These are phyloP conservation scores for Hydropotes inermis DNA, from an alignment of 2,113 vertebrate genomes.

Conservation along the genomic window DNA sequence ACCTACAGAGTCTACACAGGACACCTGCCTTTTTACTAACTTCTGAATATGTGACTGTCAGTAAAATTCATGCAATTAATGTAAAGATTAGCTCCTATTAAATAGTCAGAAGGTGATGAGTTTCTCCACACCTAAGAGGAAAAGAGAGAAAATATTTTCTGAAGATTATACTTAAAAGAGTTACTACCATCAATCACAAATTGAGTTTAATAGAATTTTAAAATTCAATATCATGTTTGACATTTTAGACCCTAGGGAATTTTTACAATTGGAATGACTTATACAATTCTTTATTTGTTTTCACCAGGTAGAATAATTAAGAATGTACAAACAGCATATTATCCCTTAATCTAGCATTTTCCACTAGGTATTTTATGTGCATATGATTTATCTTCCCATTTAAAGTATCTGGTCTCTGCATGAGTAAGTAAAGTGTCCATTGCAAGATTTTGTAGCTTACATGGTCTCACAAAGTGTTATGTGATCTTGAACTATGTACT, in stretches of 20 bases:
- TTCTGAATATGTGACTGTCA: neutral
- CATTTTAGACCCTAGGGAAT: neutral
- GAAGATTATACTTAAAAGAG: neutral
- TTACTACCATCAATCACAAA: neutral
- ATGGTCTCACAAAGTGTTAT: neutral
- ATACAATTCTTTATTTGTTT: neutral
- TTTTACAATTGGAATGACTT: neutral
- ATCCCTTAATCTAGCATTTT: neutral
- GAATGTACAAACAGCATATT: neutral
- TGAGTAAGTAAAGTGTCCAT: neutral
- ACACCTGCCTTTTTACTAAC: neutral
- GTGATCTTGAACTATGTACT: neutral
- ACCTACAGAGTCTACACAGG: neutral
- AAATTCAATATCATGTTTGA: neutral
- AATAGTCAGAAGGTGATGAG: neutral
- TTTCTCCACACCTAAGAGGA: neutral
- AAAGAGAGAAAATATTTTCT: neutral
- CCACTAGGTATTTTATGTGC: neutral
- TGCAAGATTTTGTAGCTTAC: neutral
- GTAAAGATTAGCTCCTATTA: neutral
- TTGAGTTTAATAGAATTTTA: neutral
- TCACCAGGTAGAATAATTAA: neutral
- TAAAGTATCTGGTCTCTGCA: neutral
- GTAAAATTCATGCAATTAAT: neutral
- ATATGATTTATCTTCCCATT: neutral